These are phyloP conservation scores for Rhagophthalmus giganteus DNA, from an alignment of 2,888 invertebrate genomes.

Conservation along the genomic window DNA sequence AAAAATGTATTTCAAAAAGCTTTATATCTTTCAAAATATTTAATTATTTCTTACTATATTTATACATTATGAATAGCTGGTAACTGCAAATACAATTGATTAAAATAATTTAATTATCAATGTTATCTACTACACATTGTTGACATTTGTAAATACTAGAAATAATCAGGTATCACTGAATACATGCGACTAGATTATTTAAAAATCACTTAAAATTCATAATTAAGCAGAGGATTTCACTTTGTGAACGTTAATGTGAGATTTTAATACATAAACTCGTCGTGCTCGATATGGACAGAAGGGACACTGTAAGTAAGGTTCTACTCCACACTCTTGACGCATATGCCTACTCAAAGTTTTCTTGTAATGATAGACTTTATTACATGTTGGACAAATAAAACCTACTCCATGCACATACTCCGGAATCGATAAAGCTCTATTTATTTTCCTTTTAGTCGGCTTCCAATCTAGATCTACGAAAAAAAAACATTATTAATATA, in stretches of 20 bases:
- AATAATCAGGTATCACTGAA: too few relatives aligned
- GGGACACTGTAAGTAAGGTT: constrained; percentile 79
- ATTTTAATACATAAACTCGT: constrained; percentile 57
- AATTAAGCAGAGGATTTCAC: too few relatives aligned
- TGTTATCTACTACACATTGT: too few relatives aligned
- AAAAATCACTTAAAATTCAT: neutral
- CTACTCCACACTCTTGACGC: constrained; percentile 63
- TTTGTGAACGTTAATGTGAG: constrained; percentile 48
- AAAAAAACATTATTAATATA: neutral
- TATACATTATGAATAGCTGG: too few relatives aligned
- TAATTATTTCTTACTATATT: too few relatives aligned
- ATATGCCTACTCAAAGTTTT: constrained; percentile 58
- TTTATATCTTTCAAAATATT: too few relatives aligned
- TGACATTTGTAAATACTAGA: too few relatives aligned
- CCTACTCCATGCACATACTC: neutral
- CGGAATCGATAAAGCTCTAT: neutral
- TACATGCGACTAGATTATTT: neutral
- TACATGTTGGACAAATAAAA: constrained; percentile 55
- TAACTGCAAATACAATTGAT: too few relatives aligned
- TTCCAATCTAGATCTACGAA: neutral
- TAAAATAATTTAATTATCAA: too few relatives aligned
- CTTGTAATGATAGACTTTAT: constrained; percentile 57
- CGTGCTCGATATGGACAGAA: constrained; percentile 77
- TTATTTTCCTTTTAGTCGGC: neutral
- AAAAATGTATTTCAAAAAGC: too few relatives aligned